Evolutionary conservation across 2,888 invertebrate species (phyloP), one percentile per base, ranked within the genome.

Genomic region (Lamproptera curius): DNA sequence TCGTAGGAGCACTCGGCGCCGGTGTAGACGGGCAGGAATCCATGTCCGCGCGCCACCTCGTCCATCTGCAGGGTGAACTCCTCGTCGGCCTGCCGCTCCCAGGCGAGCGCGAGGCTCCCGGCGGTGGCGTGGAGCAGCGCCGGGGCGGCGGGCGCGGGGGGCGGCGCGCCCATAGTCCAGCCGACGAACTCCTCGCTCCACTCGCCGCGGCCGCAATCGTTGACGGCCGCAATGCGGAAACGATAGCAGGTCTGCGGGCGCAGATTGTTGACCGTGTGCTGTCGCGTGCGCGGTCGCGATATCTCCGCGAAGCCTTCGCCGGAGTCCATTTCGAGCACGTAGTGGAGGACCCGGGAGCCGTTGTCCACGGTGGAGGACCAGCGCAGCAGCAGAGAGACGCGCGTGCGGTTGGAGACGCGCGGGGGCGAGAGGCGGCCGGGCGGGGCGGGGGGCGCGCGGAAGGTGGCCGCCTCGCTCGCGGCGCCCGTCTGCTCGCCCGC

Each of bases 1-100:
- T 90, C 87, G 75, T 94, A 91, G 16, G 90, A 83, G 14, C 90
- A 89, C 42, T 95, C 95, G 54, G 90, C 86, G 1, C 97, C 97
- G 69, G 92, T 92, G 84, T 95, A 96, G 37, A 94, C 92, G 52
- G 93, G 91, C 55, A 95, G 87, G 76, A 92, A 95, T 28, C 95
- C 95, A 79, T 95, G 93, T 9, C 93, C 92, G 42, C 91, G 89
- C 20, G 89, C 84, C 43, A 88, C 88, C 59, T 88, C 87, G 64
- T 95, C 93, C 92, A 96, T 93, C 80, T 97, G 96, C 53, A 97
- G 86, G 44, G 92, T 91, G 75, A 94, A 96, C 63, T 93, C 93
- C 52, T 95, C 94, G 67, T 95, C 96, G 62, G 91, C 91, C 28
- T 92, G 91, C 39, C 95, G 89, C 58, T 91, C 90, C 97, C 97